Conservation (phyloP, 2,797 vertebrate species). For the Garrulus glandarius region DNA sequence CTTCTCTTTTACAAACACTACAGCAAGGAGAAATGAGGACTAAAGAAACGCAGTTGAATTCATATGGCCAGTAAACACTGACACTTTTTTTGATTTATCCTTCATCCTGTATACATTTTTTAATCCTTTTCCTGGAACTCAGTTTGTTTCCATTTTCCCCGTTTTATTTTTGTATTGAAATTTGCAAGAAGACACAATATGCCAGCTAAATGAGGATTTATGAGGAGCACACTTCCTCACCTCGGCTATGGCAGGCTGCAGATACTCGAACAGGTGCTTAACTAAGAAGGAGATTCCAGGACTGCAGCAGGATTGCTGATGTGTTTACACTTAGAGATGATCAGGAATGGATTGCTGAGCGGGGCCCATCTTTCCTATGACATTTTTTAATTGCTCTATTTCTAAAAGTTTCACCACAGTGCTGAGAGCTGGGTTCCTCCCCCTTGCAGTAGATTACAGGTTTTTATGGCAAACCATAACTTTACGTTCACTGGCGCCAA, state of each 20-base stretch:
- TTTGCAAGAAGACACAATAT: not conserved
- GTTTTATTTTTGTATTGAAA: not conserved
- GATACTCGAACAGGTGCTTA: fast-evolving
- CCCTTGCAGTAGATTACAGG: not conserved
- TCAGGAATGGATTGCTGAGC: not conserved
- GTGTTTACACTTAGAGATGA: not conserved
- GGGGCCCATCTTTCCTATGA: not conserved
- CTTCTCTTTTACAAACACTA: not conserved
- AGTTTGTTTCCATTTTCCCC: not conserved
- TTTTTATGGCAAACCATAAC: slow-evolving; percentile 60
- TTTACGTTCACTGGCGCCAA: slow-evolving; percentile 39
- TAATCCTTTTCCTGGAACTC: not conserved
- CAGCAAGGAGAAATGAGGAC: not conserved
- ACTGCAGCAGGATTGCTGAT: not conserved
- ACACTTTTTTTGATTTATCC: not conserved
- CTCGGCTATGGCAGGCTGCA: not conserved
- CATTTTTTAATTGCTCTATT: slow-evolving; percentile 32
- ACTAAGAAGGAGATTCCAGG: not conserved
- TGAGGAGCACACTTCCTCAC: not conserved
- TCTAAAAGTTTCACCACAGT: slow-evolving; percentile 23
- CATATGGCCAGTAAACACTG: not conserved
- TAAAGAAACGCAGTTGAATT: not conserved
- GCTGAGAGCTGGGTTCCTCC: not conserved
- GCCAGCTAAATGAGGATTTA: not conserved
- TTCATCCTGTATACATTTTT: not conserved